A percentile compares a stretch with the other conserved stretches of the same genome.
Conservation (phyloP, 2,113 vertebrate species). For the Gyps fulvus region DNA sequence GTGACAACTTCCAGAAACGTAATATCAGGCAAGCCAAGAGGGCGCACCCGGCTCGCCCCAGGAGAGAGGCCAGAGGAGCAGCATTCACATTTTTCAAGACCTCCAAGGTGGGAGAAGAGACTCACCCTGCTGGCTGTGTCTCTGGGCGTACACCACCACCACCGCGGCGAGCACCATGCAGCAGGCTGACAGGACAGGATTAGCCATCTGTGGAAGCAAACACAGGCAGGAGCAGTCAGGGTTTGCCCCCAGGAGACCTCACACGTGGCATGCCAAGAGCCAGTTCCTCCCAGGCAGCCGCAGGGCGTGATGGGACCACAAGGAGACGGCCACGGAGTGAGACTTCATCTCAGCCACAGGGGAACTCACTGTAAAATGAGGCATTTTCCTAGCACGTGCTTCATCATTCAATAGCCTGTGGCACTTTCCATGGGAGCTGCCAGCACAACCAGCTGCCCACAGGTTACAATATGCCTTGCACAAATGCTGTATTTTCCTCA, state of each 20-base stretch:
- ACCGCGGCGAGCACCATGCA: constrained; percentile 87
- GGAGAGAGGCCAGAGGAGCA: neutral
- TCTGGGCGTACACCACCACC: constrained; percentile 90
- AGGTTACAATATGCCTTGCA: neutral
- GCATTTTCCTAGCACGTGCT: fast-evolving
- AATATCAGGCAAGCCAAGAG: fast-evolving
- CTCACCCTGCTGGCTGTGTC: constrained; percentile 91
- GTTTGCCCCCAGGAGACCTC: neutral
- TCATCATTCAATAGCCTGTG: neutral
- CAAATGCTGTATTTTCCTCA: neutral
- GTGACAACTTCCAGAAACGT: neutral
- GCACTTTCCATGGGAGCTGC: neutral
- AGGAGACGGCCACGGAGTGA: neutral
- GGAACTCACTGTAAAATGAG: neutral
- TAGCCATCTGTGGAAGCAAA: constrained; percentile 89
- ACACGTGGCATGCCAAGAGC: fast-evolving
- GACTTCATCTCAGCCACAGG: neutral
- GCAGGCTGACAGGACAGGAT: constrained; percentile 87
- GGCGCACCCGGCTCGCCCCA: neutral
- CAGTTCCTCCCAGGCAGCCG: fast-evolving
- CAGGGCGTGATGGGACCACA: fast-evolving
- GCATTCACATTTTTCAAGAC: neutral
- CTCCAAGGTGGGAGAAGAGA: neutral
- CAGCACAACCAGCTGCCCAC: neutral
- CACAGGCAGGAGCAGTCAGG: constrained; percentile 43